Percentiles rank a stretch among this genome's conserved stretches.
These are phyloP conservation scores for Hephaestus fuliginosus DNA, from an alignment of 2,797 vertebrate species.

Conservation along the genomic window DNA sequence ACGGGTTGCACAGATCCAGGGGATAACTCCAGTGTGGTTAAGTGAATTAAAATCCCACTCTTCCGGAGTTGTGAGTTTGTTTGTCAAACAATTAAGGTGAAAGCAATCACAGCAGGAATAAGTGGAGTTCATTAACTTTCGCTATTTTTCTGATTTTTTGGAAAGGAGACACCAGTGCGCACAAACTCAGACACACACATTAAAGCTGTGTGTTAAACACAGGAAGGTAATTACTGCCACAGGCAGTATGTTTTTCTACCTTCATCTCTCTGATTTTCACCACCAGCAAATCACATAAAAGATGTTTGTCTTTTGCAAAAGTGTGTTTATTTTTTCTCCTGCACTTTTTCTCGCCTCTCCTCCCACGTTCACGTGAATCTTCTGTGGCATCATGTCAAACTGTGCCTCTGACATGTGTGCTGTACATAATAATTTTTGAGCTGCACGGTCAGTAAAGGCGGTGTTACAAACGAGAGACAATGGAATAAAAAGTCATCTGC, in stretches of 20 bases:
- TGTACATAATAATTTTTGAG: background rate
- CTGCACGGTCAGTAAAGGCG: background rate
- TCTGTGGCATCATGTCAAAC: constrained; percentile 2
- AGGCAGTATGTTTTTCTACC: constrained; percentile 20
- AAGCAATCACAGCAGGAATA: constrained; percentile 25
- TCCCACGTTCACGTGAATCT: background rate
- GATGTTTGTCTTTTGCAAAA: background rate
- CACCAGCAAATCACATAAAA: constrained; percentile 17
- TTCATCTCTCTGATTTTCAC: background rate
- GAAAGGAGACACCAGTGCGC: background rate
- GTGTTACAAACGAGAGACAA: background rate
- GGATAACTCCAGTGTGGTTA: background rate
- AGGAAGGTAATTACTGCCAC: constrained; percentile 11
- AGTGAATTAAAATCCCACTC: constrained; percentile 20
- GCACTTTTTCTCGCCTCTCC: background rate
- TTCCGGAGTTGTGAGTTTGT: constrained; percentile 18
- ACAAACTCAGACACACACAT: background rate
- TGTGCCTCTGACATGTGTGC: background rate
- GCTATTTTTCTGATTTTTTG: constrained; percentile 4
- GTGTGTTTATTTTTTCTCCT: background rate
- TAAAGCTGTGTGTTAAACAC: constrained; percentile 19
- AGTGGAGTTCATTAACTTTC: constrained; percentile 33
- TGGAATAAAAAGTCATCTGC: constrained; percentile 14
- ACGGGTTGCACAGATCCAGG: background rate
- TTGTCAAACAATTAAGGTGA: constrained; percentile 41